Conservation (phyloP, 2,797 vertebrate genomes). For the Hafferia zeledoni region DNA sequence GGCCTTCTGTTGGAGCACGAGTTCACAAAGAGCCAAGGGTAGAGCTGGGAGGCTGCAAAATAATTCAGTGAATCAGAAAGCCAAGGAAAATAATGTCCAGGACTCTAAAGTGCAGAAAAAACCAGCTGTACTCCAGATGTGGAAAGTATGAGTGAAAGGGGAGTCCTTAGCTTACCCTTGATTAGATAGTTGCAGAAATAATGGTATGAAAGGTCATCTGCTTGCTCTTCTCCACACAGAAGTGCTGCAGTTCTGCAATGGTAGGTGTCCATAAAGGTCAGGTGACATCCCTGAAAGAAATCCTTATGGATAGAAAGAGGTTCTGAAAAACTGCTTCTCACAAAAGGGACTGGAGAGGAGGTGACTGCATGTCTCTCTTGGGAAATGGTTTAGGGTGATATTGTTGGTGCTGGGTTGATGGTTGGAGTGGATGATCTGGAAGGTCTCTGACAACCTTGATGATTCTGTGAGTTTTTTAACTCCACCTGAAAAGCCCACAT, state of each 20-base stretch:
- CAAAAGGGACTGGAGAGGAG: neutral
- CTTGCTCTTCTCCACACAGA: neutral
- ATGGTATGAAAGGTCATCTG: neutral
- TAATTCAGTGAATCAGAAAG: neutral
- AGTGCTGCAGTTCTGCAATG: neutral
- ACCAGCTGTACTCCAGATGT: neutral
- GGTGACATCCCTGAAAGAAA: neutral
- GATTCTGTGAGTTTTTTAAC: neutral
- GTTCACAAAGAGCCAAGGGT: neutral
- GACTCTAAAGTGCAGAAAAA: neutral
- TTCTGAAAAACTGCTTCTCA: neutral
- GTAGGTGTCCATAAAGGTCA: neutral
- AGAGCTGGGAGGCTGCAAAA: neutral
- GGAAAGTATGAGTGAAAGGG: neutral
- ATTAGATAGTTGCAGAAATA: neutral
- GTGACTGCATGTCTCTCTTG: neutral
- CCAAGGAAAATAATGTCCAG: neutral
- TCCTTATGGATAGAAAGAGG: neutral
- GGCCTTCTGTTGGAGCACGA: neutral
- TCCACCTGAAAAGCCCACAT: accelerated
- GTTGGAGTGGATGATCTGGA: accelerated
- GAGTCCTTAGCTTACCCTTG: neutral
- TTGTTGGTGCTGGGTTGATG: neutral
- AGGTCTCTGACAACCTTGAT: neutral
- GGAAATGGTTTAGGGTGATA: neutral